Evolutionary conservation across 2,113 vertebrate species (phyloP), one percentile per base, ranked within the genome.

Genomic region (Calyptommatus sinebrachiatus): DNA sequence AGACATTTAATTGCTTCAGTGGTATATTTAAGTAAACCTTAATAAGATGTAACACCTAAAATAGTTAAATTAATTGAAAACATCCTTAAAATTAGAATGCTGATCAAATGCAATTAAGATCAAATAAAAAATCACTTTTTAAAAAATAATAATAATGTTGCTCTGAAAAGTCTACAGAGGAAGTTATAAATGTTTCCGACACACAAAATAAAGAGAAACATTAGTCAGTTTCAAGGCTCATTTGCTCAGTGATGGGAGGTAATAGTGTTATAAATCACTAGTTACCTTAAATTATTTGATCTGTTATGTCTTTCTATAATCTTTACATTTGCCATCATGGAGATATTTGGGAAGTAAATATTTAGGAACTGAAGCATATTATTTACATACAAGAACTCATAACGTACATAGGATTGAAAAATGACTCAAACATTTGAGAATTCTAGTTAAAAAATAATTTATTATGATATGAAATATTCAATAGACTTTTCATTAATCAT

Each of bases 151-250:
- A 84, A 53, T 70, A 89, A 22, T 14, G 76, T 70, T 87, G 69
- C 65, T 81, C 78, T 72, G 78, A 88, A 92, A 89, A 89, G 77
- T 88, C 89, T 91, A 89, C 81, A 67, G 78, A 90, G 88, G 80
- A 92, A 91, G 89, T 92, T 93, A 88, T 84, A 94, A 95, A 94
- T 93, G 85, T 85, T 92, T 93, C 88, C 80, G 89, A 91, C 92
- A 93, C 94, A 93, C 88, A 93, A 91, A 93, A 91, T 91, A 91
- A 91, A 92, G 91, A 91, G 88, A 91, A 94, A 92, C 91, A 93
- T 94, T 93, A 94, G 90, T 93, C 90, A 92, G 89, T 90, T 22
- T 62, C 87, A 93, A 94, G 93, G 87, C 88, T 94, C 93, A 94
- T 94, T 95, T 93, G 86, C 78, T 91, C 82, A 87, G 60, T 89